Evolutionary conservation across 1,140 invertebrate genomes (phyloP), one percentile per base, ranked within the genome.

Genomic region (Choristoneura fumiferana): DNA sequence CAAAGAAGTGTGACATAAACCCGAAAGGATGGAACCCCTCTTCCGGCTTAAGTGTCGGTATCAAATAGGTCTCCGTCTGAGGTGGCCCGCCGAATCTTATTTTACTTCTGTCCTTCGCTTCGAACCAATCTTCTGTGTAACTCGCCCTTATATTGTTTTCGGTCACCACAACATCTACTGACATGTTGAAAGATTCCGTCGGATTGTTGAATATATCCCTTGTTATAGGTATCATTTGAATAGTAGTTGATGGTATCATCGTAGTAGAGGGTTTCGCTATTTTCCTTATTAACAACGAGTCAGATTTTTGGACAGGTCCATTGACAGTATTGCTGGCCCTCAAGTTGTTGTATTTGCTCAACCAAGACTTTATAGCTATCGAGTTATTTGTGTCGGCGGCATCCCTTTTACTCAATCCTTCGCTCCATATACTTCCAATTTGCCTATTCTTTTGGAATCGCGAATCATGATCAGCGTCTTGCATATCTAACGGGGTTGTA

Each of bases 31-130:
- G 64, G 67, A 87, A 81, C 61, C 80, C 83, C 54, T 84, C 73
- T 15, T 86, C 80, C 17, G 86, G 67, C 56, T 80, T 84, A 60
- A 89, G 78, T 63, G 81, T 73, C 54, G 86, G 81, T 73, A 89
- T 80, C 67, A 89, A 76, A 79, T 89, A 89, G 17, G 71, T 84
- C 69, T 84, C 78, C 60, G 69, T 81, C 62, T 89, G 84, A 52
- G 84, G 86, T 57, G 84, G 69, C 57, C 75, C 76, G 65, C 67
- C 80, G 71, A 87, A 89, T 77, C 78, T 84, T 79, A 89, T 89
- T 77, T 81, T 84, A 69, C 60, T 83, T 59, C 59, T 74, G 58
- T 89, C 81, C 58, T 82, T 79, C 64, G 60, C 61, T 45, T 74
- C 78, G 60, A 82, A 73, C 73, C 79, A 80, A 68, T 82, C 76